Evolutionary conservation across 2,888 invertebrate species (phyloP).

Genomic region (Heliconius sara): DNA sequence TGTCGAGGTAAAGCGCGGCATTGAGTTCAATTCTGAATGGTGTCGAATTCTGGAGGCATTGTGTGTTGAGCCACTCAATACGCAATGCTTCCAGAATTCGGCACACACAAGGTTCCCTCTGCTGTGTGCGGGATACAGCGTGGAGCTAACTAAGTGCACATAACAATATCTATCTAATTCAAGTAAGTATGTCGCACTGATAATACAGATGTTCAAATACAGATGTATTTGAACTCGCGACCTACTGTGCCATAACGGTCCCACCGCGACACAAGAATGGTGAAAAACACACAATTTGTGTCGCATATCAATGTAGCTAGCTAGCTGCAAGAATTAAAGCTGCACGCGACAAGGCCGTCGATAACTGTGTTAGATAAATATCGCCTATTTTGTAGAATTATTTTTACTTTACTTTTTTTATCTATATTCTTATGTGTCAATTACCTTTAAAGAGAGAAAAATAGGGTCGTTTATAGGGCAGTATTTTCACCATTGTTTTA

Average conservation of each 20-base stretch:
- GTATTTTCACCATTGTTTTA: not conserved
- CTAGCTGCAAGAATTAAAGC: conserved; percentile 30
- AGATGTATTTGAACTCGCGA: conserved; percentile 3
- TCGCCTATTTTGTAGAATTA: not conserved
- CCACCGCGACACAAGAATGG: conserved; percentile 13
- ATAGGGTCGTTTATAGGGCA: not conserved
- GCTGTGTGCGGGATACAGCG: too few species aligned
- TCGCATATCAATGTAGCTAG: conserved; percentile 36
- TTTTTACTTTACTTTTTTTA: not conserved
- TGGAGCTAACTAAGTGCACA: not conserved
- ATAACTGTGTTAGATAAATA: conserved; percentile 25
- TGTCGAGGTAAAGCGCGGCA: too few species aligned
- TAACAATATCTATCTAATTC: not conserved
- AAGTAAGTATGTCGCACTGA: not conserved
- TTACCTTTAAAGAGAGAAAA: not conserved
- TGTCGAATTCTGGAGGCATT: too few species aligned
- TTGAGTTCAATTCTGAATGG: too few species aligned
- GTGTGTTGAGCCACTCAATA: too few species aligned
- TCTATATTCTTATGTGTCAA: not conserved
- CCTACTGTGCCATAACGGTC: not conserved
- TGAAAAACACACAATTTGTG: conserved; percentile 34
- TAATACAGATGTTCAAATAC: too few species aligned
- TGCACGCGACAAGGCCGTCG: conserved; percentile 28
- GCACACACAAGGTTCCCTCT: too few species aligned
- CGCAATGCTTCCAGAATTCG: too few species aligned